Base-by-base conservation (phyloP, 2,888 invertebrate genomes). In the Pammene aurita region DNA sequence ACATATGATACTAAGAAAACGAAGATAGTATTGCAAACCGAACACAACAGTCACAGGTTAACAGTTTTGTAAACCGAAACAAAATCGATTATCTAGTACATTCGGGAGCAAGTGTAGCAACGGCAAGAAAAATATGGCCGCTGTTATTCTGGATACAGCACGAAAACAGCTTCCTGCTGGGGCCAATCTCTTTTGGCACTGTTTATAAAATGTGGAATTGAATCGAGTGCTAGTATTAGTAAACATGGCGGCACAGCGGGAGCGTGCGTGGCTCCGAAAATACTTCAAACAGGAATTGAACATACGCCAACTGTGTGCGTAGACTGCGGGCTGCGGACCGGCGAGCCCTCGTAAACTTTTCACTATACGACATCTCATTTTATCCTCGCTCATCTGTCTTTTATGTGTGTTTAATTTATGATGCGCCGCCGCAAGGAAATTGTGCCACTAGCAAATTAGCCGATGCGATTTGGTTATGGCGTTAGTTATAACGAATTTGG, bases 261-360 rank as follows among this genome's bases (percentile, higher is more conserved):
- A 78, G 81, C 83, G 84, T 85, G 88, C 86, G 85, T 87, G 88
- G 82, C 82, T 89, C 91, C 88, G 75, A 87, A 91, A 92, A 92
- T 92, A 92, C 88, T 81, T 88, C 86, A 85, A 88, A 89, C 89
- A 91, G 89, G 90, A 90, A 86, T 92, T 91, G 91, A 91, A 88
- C 79, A 83, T 83, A 81, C 81, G 92, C 92, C 92, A 92, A 91
- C 83, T 88, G 88, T 85, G 87, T 89, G 88, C 87, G 91, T 87
- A 90, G 91, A 90, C 89, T 82, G 86, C 86, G 87, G 81, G 84
- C 87, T 85, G 86, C 84, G 80, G 87, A 81, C 84, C 87, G 85
- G 86, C 84, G 80, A 77, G 75, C 77, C 79, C 85, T 88, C 89
- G 84, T 90, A 90, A 90, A 89, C 84, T 89, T 86, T 85, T 88